Evolutionary conservation across 2,797 vertebrate species (phyloP), one percentile per base, ranked within the genome.

Genomic region (Artibeus jamaicensis): DNA sequence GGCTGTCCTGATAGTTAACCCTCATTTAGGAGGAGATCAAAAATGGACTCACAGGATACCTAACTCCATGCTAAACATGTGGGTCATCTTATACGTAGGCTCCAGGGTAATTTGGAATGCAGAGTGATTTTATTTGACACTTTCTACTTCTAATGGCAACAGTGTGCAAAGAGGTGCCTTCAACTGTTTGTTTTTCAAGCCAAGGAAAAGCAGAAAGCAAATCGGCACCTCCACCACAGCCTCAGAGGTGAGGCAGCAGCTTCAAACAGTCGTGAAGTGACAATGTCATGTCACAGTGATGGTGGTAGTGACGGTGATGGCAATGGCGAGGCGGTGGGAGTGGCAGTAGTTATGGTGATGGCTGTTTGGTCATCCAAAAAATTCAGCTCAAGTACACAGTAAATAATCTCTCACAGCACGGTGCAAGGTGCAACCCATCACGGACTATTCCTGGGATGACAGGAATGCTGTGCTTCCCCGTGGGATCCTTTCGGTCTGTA

Each of bases 61-160:
- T 74, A 91, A 67, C 92, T 57, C 11, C 81, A 19, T 92, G 76
- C 14, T 55, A 19, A 87, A 37, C 73, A 50, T 42, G 39, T 70
- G 84, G 76, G 86, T 96, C 96, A 76, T 70, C 34, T 73, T 92
- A 39, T 90, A 97, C 92, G 94, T 84, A 86, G 82, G 65, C 77
- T 91, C 24, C 78, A 53, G 73, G 90, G 70, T 92, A 71, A 90
- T 91, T 76, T 81, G 85, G 70, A 86, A 70, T 57, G 53, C 62
- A 92, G 65, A 91, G 68, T 82, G 55, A 89, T 92, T 86, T 89
- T 83, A 48, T 85, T 65, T 46, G 59, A 73, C 89, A 46, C 73
- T 91, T 96, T 76, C 85, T 94, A 79, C 90, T 94, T 89, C 83
- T 92, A 76, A 81, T 62, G 62, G 76, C 73, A 57, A 68, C 7